Evolutionary conservation across 2,888 invertebrate species (phyloP).

Genomic region (Penaeus monodon): DNA sequence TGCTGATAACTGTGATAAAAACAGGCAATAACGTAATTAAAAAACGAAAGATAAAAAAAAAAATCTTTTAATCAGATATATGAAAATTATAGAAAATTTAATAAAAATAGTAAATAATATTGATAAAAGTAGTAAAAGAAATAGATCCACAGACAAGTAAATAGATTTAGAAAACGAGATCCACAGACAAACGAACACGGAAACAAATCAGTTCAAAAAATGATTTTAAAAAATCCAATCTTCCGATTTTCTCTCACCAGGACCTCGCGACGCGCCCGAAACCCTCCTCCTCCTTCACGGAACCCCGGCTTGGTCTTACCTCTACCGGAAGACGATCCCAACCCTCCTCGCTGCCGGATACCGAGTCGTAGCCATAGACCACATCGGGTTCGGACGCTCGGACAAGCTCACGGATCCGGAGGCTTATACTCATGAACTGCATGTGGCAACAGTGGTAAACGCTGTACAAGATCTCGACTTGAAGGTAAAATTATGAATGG

Average conservation of each 20-base stretch:
- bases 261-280: slow-evolving; percentile 44
- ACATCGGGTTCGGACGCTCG: slow-evolving; percentile 55
- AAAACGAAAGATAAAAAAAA: too few species aligned
- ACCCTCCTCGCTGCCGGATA: slow-evolving; percentile 43
- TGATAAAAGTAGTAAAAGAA: too few species aligned
- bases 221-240: background rate
- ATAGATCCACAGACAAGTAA: too few species aligned
- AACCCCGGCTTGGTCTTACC: slow-evolving; percentile 58
- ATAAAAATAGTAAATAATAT: too few species aligned
- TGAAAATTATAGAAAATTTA: too few species aligned
- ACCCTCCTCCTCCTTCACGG: slow-evolving; percentile 55
- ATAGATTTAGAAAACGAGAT: too few species aligned
- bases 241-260: slow-evolving; percentile 12
- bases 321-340: slow-evolving; percentile 53
- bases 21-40: too few species aligned
- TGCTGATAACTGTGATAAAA: too few species aligned
- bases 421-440: slow-evolving; percentile 46
- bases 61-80: too few species aligned
- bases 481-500: background rate
- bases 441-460: slow-evolving; percentile 31
- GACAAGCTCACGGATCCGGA: slow-evolving; percentile 51
- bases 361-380: slow-evolving; percentile 51
- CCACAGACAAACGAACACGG: too few species aligned
- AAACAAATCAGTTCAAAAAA: background rate
- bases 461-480: slow-evolving; percentile 35